Percentiles rank a stretch among this genome's conserved stretches.
Conservation (phyloP, 2,797 vertebrate species). For the Peromyscus attwateri region DNA sequence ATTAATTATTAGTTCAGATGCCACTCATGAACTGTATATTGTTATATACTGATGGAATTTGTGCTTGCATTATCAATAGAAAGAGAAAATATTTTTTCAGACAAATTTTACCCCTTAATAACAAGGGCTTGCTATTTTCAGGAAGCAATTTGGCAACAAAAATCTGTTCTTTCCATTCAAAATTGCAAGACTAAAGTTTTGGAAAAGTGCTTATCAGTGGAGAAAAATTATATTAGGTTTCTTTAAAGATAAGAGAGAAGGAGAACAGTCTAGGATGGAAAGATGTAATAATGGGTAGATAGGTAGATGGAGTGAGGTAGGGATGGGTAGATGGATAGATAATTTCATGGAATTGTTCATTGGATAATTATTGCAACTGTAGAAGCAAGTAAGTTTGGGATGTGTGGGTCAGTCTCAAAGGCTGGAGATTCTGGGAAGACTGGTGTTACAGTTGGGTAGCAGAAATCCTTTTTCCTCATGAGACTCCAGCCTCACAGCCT, state of each 20-base stretch:
- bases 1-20: not conserved
- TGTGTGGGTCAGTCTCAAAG: not conserved
- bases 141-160: not conserved
- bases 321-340: too few relatives aligned
- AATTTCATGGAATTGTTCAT: not conserved
- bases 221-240: not conserved
- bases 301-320: not conserved
- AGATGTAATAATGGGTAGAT: not conserved
- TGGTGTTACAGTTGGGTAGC: not conserved
- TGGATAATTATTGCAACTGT: not conserved
- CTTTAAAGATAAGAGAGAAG: not conserved
- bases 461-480: not conserved
- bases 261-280: not conserved
- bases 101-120: conserved; percentile 30
- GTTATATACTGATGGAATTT: not conserved
- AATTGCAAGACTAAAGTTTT: conserved; percentile 20
- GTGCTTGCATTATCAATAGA: conserved; percentile 36
- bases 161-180: conserved; percentile 28
- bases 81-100: conserved; percentile 63
- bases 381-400: not conserved
- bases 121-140: conserved; percentile 8
- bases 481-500: not conserved
- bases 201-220: not conserved
- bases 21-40: conserved; percentile 3
- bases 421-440: not conserved